Base-by-base conservation (phyloP, 2,797 vertebrate species). In the Pangasius sanitwongsei region DNA sequence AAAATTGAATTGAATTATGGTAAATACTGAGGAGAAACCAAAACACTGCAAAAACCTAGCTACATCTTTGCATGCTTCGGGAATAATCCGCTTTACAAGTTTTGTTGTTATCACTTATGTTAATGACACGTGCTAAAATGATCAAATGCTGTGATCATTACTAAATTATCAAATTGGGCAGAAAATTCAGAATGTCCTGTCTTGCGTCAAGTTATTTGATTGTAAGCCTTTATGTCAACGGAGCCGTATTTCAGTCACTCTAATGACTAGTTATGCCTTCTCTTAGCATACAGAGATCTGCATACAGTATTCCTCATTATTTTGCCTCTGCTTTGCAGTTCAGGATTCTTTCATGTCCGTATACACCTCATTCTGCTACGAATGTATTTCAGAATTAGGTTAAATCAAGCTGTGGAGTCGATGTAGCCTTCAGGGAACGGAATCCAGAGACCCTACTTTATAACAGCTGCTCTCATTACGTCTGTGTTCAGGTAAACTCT, bases 391-490 rank as follows among this genome's bases (percentile, higher is more conserved):
- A 77, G 28, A 77, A 34, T 81, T 0, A 81, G 59, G 28, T 53
- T 87, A 81, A 87, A 81, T 80, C 75, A 69, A 34, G 57, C 83
- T 85, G 28, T 48, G 44, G 15, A 11, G 70, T 41, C 1, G 2
- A 74, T 50, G 75, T 37, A 55, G 59, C 44, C n/a, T 69, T 81
- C 61, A 37, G 31, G 57, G n/a, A 77, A 77, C 15, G 0, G 59
- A 80, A 3, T 5, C 57, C 23, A 15, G 44, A 41, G 44, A 2
- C 16, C 74, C 0, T 67, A 6, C 59, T 87, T 69, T 81, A 41
- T 28, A 78, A 67, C 74, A 80, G 86, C 69, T 87, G 75, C 75
- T 67, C 86, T 87, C 75, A 81, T 80, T 87, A 48, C 31, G 75
- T 65, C 44, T 80, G 61, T 55, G 48, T 55, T 80, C 74, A 34